Percentiles rank a stretch among this genome's conserved stretches.
Evolutionary conservation across 2,888 invertebrate genomes (phyloP).

Genomic region (Napeogenes sylphis): DNA sequence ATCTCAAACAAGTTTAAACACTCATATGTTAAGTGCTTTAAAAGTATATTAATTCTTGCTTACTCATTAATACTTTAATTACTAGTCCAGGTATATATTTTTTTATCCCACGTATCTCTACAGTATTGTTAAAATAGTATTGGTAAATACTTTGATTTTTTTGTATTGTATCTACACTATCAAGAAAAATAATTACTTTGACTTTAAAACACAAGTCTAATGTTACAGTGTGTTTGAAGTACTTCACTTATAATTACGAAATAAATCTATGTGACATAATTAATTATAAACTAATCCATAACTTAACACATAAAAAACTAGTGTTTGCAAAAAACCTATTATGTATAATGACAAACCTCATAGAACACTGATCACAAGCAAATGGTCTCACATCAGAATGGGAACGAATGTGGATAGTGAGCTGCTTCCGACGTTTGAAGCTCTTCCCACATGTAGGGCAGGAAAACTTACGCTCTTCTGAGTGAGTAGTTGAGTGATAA

Average conservation of each 20-base stretch:
- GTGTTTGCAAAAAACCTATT: background rate
- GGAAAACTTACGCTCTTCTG: conserved; percentile 51
- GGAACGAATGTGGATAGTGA: conserved; percentile 50
- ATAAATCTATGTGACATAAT: no score
- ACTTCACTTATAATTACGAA: no score
- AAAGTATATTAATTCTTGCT: no score
- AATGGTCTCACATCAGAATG: conserved; percentile 56
- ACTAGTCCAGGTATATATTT: no score
- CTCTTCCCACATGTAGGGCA: conserved; percentile 59
- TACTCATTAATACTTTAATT: no score
- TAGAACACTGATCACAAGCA: conserved; percentile 59
- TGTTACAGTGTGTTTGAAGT: no score
- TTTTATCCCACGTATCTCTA: no score
- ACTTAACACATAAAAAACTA: no score
- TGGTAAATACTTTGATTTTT: background rate
- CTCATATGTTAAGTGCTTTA: background rate
- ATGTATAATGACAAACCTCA: conserved; percentile 44
- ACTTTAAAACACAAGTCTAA: no score
- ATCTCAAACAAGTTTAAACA: background rate
- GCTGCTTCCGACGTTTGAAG: conserved; percentile 59
- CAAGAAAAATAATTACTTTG: no score
- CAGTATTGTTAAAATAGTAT: background rate
- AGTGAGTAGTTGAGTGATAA: conserved; percentile 53
- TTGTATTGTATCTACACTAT: background rate
- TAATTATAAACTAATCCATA: no score